These are phyloP conservation scores for Falco peregrinus DNA, from an alignment of 2,797 vertebrate genomes.

Conservation along the genomic window DNA sequence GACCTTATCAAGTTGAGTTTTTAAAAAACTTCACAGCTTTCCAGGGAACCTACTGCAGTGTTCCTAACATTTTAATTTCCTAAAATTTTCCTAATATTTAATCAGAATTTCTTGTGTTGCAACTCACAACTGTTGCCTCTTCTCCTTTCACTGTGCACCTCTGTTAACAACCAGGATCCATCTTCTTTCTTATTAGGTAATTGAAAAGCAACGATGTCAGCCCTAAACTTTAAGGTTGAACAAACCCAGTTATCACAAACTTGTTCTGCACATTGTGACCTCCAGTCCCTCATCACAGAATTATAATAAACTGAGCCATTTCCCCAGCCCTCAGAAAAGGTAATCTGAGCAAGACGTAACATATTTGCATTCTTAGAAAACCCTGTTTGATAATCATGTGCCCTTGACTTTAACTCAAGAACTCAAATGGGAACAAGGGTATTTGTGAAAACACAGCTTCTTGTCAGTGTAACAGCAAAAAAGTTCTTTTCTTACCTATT, in stretches of 20 bases:
- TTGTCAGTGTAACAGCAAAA: not conserved
- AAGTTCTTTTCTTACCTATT: not conserved
- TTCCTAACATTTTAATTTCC: no score
- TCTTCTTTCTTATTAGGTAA: not conserved
- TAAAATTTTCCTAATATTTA: not conserved
- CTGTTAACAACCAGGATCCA: not conserved
- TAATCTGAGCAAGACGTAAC: not conserved
- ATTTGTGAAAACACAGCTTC: not conserved
- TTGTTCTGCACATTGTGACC: not conserved
- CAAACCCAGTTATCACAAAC: not conserved
- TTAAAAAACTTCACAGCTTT: not conserved
- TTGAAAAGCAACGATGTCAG: not conserved
- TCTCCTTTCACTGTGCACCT: not conserved
- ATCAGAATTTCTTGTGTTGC: not conserved
- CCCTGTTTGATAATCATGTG: not conserved
- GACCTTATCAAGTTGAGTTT: not conserved
- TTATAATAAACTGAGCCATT: not conserved
- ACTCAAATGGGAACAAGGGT: not conserved
- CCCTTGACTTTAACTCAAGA: not conserved
- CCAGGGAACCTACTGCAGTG: not conserved
- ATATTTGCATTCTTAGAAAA: not conserved
- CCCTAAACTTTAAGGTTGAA: not conserved
- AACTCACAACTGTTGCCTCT: not conserved
- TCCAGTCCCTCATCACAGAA: not conserved
- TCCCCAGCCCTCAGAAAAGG: not conserved